Base-by-base conservation (phyloP, 1,140 invertebrate genomes). In the Panagrolaimus sp. region DNA sequence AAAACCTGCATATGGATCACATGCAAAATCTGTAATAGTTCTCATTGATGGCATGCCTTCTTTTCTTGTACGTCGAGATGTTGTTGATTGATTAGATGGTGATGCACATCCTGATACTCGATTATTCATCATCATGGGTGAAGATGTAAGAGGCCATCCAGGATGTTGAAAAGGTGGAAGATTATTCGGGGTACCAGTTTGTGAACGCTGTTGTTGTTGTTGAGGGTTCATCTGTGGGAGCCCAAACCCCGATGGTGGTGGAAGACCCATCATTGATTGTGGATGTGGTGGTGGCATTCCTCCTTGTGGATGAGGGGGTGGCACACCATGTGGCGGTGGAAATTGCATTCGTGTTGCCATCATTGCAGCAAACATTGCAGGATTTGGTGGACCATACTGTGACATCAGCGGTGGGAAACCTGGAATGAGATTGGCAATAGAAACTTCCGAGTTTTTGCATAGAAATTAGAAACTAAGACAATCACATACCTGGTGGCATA, bases 1-100 rank as follows among this genome's bases (percentile, higher is more conserved):
- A 23, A 75, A 78, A 0, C 80, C 80, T 31, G 79, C 81, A 53
- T 80, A 82, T 9, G 80, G 81, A 69, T 82, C 80, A 25, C 83
- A 76, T 9, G 80, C 80, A 62, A 78, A 78, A 53, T 82, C 80
- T 11, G 73, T 68, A 43, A 80, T 80, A 25, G 78, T 80, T 20
- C 67, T 64, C 5, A 65, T 66, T 9, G 76, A 77, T 9, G 78
- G 78, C 48, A 78, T 62, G n/a, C 25, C 62, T 27, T n/a, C 66
- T 8, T 31, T 57, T 5, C 63, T n/a, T n/a, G 16, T 20, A 4
- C 9, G 27, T 8, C 25, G 63, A 16, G 16, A 25, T 4, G 63
- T 20, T 4, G 63, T 47, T 27, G 25, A 68, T 51, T 69, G n/a
- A n/a, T n/a, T 69, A n/a, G 46, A 27, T 25, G 42, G 38, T 43